Percentiles rank a stretch among this genome's conserved stretches.
These are phyloP conservation scores for Zapornia atra DNA, from an alignment of 2,113 vertebrate species.

Conservation along the genomic window DNA sequence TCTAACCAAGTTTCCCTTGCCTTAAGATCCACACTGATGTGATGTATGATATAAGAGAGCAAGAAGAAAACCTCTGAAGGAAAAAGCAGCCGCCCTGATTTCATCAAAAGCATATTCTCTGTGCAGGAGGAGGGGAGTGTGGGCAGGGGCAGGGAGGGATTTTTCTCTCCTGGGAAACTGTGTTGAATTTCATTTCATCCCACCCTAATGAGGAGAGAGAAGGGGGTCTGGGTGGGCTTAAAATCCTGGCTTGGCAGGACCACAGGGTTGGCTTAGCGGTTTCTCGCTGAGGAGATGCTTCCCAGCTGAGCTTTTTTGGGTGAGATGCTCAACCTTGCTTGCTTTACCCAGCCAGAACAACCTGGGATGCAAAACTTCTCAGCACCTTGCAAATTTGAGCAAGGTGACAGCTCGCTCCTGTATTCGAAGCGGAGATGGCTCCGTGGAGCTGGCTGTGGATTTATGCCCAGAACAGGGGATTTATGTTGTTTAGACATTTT, in stretches of 20 bases:
- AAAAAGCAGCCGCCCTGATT: neutral
- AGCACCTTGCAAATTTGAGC: neutral
- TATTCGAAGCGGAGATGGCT: neutral
- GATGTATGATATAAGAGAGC: neutral
- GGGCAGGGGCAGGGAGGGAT: neutral
- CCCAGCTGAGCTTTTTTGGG: neutral
- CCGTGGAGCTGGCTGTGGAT: neutral
- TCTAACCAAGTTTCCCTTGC: neutral
- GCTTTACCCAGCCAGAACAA: neutral
- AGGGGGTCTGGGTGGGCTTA: neutral
- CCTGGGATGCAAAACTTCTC: rapidly evolving
- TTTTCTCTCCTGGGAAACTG: neutral
- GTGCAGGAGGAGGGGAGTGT: rapidly evolving
- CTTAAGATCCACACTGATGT: neutral
- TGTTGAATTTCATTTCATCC: neutral
- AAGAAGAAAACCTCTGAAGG: neutral
- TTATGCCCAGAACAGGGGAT: neutral
- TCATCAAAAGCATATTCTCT: neutral
- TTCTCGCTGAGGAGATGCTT: neutral
- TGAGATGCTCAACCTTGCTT: rapidly evolving
- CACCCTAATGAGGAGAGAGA: neutral
- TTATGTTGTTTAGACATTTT: neutral
- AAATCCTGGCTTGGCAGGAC: neutral
- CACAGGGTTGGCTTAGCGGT: neutral
- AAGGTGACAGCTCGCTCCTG: neutral